These are phyloP conservation scores for Miniopterus natalensis DNA, from an alignment of 2,113 vertebrate species.

Conservation along the genomic window DNA sequence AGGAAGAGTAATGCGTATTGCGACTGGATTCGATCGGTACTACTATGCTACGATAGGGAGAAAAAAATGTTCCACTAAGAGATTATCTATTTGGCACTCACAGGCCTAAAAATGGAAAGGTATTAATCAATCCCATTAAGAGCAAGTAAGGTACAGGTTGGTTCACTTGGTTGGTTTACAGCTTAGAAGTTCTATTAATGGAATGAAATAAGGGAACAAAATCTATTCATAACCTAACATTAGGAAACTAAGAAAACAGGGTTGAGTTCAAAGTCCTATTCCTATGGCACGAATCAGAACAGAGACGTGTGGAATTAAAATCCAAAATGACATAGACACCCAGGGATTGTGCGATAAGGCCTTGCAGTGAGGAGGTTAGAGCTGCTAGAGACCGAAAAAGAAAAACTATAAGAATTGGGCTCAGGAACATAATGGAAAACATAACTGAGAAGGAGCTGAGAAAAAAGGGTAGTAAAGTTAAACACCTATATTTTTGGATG, in stretches of 20 bases:
- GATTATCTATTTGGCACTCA: background rate
- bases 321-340: background rate
- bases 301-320: conserved; percentile 43
- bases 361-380: background rate
- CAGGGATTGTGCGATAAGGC: background rate
- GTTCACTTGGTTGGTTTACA: background rate
- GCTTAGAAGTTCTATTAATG: background rate
- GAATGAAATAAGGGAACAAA: background rate
- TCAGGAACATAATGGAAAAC: background rate
- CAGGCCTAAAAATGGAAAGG: background rate
- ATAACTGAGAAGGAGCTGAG: background rate
- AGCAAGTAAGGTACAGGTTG: background rate
- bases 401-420: background rate
- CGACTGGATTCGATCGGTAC: background rate
- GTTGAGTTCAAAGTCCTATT: conserved; percentile 49
- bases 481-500: background rate
- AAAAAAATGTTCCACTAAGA: background rate
- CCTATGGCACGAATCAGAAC: background rate
- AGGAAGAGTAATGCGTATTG: background rate
- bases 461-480: background rate
- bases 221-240: background rate
- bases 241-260: conserved; percentile 43
- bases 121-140: conserved; percentile 8
- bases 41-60: background rate
- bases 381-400: background rate